phyloP scores from a whole-genome alignment of 2,888 invertebrate genomes.

The Esperia sulphurella region DNA sequence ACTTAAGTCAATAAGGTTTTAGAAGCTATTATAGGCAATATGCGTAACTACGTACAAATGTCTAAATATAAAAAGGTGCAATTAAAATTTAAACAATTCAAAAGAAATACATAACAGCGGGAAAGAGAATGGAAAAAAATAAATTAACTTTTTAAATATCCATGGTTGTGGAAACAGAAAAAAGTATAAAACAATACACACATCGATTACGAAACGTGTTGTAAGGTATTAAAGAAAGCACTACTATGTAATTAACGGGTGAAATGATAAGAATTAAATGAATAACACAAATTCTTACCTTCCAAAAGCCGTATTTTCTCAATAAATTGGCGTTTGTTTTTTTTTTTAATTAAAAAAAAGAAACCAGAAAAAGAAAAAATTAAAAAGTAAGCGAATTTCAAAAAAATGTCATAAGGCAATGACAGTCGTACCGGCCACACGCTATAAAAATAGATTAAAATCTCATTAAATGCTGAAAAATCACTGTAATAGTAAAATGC shows the following conservation, averaged over 20 bases:
- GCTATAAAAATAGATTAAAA: not conserved
- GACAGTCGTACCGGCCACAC: conserved; percentile 7
- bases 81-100: conserved; percentile 24
- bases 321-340: conserved; percentile 66
- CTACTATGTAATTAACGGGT: too few species aligned
- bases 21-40: too few species aligned
- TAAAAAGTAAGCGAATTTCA: conserved; percentile 39
- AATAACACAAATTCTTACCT: conserved; percentile 1
- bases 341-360: conserved; percentile 64
- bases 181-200: not conserved
- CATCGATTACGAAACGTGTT: not conserved
- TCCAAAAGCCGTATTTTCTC: not conserved
- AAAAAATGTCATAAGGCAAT: conserved; percentile 43
- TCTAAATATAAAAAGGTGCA: too few species aligned
- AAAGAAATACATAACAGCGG: conserved; percentile 36
- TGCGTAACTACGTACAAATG: too few species aligned
- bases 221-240: too few species aligned
- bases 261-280: too few species aligned
- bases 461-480: not conserved
- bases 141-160: conserved; percentile 55
- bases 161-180: conserved; percentile 35
- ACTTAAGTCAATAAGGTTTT: too few species aligned
- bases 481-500: not conserved
- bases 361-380: conserved; percentile 40
- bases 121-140: conserved; percentile 41